phyloP scores from a whole-genome alignment of 1,140 invertebrate genomes.

The Sminthurinus signatus region DNA sequence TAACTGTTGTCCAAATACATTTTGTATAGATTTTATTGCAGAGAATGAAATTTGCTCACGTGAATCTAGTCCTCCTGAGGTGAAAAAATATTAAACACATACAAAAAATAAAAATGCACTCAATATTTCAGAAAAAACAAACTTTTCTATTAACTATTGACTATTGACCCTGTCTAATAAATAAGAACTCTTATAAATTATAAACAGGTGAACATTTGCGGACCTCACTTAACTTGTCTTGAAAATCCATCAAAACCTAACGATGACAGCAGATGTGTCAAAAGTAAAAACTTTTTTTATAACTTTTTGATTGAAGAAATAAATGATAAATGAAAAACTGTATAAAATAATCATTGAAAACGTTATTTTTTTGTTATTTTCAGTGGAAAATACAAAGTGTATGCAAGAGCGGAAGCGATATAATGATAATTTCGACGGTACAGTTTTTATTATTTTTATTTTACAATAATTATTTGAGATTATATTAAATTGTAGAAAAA shows the following conservation, averaged over 20 bases:
- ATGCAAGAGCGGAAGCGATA: conserved; percentile 6
- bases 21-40: conserved; percentile 33
- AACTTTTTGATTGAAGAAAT: neutral
- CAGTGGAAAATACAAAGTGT: conserved; percentile 9
- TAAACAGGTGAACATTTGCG: conserved; percentile 37
- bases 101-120: too few relatives aligned
- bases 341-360: too few relatives aligned
- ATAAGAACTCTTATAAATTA: too few relatives aligned
- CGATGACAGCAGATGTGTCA: neutral
- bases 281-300: neutral
- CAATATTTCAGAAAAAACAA: too few relatives aligned
- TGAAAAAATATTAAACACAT: too few relatives aligned
- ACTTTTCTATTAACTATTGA: neutral
- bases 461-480: too few relatives aligned
- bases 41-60: conserved; percentile 31
- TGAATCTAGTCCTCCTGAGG: too few relatives aligned
- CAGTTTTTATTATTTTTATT: too few relatives aligned
- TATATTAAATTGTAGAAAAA: too few relatives aligned
- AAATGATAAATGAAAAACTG: neutral
- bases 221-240: conserved; percentile 28
- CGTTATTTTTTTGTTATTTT: neutral
- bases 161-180: too few relatives aligned
- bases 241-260: neutral
- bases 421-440: neutral
- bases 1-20: conserved; percentile 30